A percentile compares a stretch with the other conserved stretches of the same genome.
These are phyloP conservation scores for Aradophagus sp. DNA, from an alignment of 1,140 invertebrate species.

Conservation along the genomic window DNA sequence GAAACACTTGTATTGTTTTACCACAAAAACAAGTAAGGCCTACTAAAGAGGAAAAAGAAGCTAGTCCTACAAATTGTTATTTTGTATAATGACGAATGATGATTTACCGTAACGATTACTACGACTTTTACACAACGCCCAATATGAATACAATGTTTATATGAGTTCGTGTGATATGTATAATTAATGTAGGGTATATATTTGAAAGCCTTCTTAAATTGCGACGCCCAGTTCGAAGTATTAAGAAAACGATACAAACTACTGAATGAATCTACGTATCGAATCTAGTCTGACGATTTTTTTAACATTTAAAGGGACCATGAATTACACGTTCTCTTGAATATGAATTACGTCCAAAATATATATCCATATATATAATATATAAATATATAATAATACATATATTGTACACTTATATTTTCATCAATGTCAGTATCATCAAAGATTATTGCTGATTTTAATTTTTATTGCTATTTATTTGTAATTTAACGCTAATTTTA, in stretches of 20 bases:
- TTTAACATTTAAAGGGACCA: constrained; percentile 65
- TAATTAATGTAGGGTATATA: constrained; percentile 59
- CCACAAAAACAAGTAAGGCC: constrained; percentile 65
- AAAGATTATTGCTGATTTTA: constrained; percentile 13
- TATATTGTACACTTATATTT: constrained; percentile 35
- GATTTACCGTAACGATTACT: constrained; percentile 50
- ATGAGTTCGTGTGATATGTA: constrained; percentile 68
- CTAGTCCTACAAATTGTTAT: constrained; percentile 72
- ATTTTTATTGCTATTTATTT: constrained; percentile 16
- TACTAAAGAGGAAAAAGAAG: constrained; percentile 56
- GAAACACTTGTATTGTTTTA: constrained; percentile 26
- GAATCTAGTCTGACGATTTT: constrained; percentile 67
- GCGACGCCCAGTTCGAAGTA: constrained; percentile 27
- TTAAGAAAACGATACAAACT: constrained; percentile 27
- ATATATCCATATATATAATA: too few species aligned
- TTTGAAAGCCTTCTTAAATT: constrained; percentile 58
- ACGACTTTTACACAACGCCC: constrained; percentile 66
- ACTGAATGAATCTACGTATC: constrained; percentile 58
- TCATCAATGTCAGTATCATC: constrained; percentile 14
- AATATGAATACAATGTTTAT: constrained; percentile 60
- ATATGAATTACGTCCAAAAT: constrained; percentile 54
- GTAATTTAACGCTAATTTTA: constrained; percentile 17
- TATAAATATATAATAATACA: too few species aligned
- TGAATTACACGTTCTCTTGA: constrained; percentile 66
- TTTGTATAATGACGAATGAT: constrained; percentile 63